phyloP scores from a whole-genome alignment of 2,113 vertebrate species.

The Saccopteryx leptura region DNA sequence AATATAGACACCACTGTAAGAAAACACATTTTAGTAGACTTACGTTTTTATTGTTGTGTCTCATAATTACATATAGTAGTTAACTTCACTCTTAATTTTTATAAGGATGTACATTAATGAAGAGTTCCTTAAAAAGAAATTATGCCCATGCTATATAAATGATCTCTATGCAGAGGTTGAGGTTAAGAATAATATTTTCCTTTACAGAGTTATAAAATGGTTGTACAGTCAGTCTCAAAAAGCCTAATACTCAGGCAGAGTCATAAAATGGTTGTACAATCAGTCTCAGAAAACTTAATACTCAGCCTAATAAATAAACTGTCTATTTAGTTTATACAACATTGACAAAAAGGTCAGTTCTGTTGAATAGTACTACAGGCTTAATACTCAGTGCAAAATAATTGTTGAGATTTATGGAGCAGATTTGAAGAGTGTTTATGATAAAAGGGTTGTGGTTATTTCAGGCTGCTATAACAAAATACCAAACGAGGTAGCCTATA shows the following conservation, averaged over 20 bases:
- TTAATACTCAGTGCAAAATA: slow-evolving; percentile 59
- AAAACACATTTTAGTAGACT: slow-evolving; percentile 56
- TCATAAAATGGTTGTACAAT: slow-evolving; percentile 52
- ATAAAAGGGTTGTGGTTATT: not conserved
- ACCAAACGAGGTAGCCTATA: not conserved
- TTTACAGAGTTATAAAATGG: slow-evolving; percentile 71
- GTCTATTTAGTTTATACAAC: slow-evolving; percentile 63
- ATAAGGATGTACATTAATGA: slow-evolving; percentile 67
- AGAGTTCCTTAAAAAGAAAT: slow-evolving; percentile 72
- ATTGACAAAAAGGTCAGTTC: slow-evolving; percentile 61
- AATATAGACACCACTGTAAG: not conserved
- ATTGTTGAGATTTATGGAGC: slow-evolving; percentile 23
- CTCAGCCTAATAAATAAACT: slow-evolving; percentile 37
- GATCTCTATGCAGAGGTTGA: slow-evolving; percentile 65
- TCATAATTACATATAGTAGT: slow-evolving; percentile 72
- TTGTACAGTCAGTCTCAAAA: slow-evolving; percentile 67
- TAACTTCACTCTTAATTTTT: slow-evolving; percentile 60
- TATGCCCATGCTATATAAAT: slow-evolving; percentile 71
- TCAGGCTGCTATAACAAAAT: not conserved
- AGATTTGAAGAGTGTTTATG: not conserved
- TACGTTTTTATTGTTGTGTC: slow-evolving; percentile 47
- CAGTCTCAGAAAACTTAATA: slow-evolving; percentile 68
- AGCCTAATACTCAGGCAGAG: not conserved
- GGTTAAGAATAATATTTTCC: slow-evolving; percentile 59
- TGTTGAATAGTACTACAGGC: not conserved